phyloP scores from a whole-genome alignment of 2,113 vertebrate genomes.

The Sphyrna mokarran region DNA sequence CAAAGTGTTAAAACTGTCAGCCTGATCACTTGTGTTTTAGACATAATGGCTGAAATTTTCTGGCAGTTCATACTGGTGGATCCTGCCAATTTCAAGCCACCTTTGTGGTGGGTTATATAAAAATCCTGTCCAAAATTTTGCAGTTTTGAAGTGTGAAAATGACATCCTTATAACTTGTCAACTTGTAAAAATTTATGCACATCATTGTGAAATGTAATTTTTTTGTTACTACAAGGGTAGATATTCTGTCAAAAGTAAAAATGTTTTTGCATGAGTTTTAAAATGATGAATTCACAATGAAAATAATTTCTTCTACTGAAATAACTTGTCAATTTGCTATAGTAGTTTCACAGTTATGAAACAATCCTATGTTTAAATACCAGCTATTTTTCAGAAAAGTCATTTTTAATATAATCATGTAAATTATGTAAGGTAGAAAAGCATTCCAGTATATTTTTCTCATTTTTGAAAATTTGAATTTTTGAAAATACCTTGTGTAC shows the following conservation, averaged over 20 bases:
- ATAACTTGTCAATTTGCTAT: not conserved
- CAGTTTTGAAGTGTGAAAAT: not conserved
- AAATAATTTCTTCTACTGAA: not conserved
- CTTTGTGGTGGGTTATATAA: no score
- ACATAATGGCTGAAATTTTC: not conserved
- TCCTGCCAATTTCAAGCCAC: no score
- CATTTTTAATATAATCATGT: not conserved
- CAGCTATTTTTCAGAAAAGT: no score
- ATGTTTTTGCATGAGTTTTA: not conserved
- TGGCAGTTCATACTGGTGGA: no score
- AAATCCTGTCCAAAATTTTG: not conserved
- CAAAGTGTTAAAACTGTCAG: not conserved
- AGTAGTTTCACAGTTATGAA: not conserved
- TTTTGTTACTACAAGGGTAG: not conserved
- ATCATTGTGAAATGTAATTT: not conserved
- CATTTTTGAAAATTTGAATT: no score
- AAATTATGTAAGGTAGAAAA: not conserved
- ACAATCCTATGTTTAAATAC: not conserved
- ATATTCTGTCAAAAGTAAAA: not conserved
- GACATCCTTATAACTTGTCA: not conserved
- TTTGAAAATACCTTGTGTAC: not conserved
- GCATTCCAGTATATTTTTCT: not conserved
- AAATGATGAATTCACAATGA: not conserved
- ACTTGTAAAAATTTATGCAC: not conserved
- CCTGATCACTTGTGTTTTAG: not conserved